Evolutionary conservation across 2,113 vertebrate species (phyloP).

Genomic region (Pandion haliaetus): DNA sequence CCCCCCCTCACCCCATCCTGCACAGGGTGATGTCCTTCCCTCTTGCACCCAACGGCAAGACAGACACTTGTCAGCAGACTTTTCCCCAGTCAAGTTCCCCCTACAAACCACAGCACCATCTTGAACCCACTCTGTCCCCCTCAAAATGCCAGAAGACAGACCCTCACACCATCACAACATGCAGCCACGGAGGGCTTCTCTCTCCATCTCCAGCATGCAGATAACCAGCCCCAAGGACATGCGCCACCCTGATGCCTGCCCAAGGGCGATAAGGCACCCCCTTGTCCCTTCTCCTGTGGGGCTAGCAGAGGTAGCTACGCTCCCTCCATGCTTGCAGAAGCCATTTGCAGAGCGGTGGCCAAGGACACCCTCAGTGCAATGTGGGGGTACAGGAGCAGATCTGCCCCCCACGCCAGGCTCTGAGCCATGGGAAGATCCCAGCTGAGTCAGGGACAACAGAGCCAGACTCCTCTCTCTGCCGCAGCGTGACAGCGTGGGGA

Average conservation of each 20-base stretch:
- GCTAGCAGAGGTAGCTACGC: not conserved
- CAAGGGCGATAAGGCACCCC: fast-evolving
- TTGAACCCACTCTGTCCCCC: fast-evolving
- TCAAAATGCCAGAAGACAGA: not conserved
- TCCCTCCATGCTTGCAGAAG: fast-evolving
- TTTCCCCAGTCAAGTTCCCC: not conserved
- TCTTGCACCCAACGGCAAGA: not conserved
- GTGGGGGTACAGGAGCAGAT: not conserved
- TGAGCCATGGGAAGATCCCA: not conserved
- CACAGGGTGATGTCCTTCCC: not conserved
- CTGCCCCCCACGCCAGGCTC: not conserved
- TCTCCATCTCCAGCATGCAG: not conserved
- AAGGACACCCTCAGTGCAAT: fast-evolving
- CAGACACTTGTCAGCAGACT: not conserved
- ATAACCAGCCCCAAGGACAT: not conserved
- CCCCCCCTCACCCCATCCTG: not conserved
- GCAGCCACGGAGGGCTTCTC: not conserved
- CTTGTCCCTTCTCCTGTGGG: fast-evolving
- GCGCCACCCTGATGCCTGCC: not conserved
- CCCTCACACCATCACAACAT: fast-evolving
- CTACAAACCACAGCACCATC: not conserved
- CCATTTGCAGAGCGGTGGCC: not conserved
- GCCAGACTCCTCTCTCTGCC: not conserved
- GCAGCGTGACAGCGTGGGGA: not conserved
- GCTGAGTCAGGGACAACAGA: not conserved